Conservation (phyloP, 2,113 vertebrate species). For the Mohoua ochrocephala region DNA sequence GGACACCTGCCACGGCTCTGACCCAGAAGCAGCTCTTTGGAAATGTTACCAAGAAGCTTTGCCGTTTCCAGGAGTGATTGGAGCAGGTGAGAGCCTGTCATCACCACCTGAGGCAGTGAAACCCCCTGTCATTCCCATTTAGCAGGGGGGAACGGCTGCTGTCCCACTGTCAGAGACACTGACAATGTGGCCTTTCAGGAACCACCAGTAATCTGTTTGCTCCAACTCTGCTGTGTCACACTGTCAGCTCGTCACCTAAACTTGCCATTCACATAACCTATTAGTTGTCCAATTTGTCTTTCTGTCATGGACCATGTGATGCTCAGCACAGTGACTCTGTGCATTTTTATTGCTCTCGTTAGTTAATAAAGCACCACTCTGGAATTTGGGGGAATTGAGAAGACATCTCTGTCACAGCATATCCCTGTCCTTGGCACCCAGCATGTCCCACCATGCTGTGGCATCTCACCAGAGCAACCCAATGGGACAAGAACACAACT, state of each 20-base stretch:
- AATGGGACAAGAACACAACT: fast-evolving
- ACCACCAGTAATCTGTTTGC: background rate
- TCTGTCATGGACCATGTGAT: background rate
- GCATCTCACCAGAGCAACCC: background rate
- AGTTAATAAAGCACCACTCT: background rate
- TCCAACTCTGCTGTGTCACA: background rate
- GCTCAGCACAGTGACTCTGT: background rate
- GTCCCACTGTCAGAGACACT: background rate
- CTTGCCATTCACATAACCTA: conserved; percentile 11
- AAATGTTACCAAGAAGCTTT: background rate
- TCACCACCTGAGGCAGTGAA: background rate
- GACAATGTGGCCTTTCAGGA: background rate
- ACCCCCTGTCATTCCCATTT: background rate
- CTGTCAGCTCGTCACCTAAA: conserved; percentile 35
- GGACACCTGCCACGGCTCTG: background rate
- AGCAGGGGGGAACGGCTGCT: fast-evolving
- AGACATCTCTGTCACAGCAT: background rate
- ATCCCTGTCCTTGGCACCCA: background rate
- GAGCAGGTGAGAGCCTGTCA: background rate
- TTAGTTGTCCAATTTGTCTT: conserved; percentile 49
- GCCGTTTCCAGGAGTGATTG: fast-evolving
- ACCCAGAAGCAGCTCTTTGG: background rate
- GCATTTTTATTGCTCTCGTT: background rate
- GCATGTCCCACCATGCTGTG: background rate
- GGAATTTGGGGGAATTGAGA: background rate